phyloP scores from a whole-genome alignment of 2,888 invertebrate species.

The Trisateles emortualis region DNA sequence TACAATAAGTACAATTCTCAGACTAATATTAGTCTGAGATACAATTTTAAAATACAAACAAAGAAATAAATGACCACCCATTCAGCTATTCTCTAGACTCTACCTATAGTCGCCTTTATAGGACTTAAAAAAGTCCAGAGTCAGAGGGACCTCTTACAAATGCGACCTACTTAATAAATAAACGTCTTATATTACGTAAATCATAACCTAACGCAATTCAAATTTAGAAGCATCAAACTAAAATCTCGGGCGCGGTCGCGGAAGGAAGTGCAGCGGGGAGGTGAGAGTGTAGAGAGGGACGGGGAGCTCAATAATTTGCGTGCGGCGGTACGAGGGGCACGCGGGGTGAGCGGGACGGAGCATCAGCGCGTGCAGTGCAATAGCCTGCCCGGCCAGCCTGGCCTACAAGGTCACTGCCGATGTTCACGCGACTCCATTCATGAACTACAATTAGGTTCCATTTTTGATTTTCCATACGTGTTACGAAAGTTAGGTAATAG shows the following conservation, averaged over 20 bases:
- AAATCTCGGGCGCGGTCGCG: constrained; percentile 67
- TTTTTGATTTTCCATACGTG: constrained; percentile 58
- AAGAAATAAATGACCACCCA: no score
- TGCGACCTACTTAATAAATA: no score
- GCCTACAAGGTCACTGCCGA: constrained; percentile 79
- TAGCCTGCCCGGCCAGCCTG: constrained; percentile 69
- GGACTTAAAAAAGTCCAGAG: no score
- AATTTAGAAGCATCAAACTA: constrained; percentile 51
- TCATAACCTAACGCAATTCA: constrained; percentile 64
- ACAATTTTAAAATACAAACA: no score
- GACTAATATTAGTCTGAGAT: no score
- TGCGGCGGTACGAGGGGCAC: constrained; percentile 53
- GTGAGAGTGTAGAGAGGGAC: constrained; percentile 29
- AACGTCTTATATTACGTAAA: no score
- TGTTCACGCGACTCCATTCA: constrained; percentile 75
- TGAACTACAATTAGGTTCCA: constrained; percentile 66
- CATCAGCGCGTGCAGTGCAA: constrained; percentile 58
- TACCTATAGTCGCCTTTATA: no score
- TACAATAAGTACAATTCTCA: no score
- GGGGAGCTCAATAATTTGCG: constrained; percentile 77
- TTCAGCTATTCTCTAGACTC: no score
- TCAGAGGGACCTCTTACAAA: no score
- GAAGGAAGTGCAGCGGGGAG: constrained; percentile 71
- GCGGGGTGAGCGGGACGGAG: constrained; percentile 32
- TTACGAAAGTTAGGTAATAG: constrained; percentile 20